Evolutionary conservation across 30 jellyfish, hydroid and myxozoan genomes (phyloP).

Genomic region (Aurelia sp.): DNA sequence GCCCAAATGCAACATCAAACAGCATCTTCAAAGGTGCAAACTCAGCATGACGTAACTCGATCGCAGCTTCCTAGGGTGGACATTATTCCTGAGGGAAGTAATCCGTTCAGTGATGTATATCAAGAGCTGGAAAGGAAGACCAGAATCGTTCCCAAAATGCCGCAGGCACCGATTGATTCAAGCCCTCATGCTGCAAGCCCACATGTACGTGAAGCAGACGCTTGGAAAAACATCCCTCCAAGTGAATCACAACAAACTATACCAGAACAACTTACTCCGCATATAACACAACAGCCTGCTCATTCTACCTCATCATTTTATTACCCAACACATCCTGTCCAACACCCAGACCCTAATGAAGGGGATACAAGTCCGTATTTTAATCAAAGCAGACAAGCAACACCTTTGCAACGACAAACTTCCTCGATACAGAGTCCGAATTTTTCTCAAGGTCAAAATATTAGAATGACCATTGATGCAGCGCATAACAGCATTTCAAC

Average conservation of each 20-base stretch:
- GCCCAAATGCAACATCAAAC: conserved; percentile 26
- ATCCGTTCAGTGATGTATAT: conserved; percentile 66
- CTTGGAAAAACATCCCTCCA: conserved; percentile 40
- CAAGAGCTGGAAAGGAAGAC: conserved; percentile 67
- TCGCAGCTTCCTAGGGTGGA: conserved; percentile 41
- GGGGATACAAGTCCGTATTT: conserved; percentile 1
- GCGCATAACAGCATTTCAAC: conserved; percentile 18
- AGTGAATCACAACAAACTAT: conserved; percentile 5
- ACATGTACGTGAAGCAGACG: conserved; percentile 10
- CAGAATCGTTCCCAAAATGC: conserved; percentile 6
- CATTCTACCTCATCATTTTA: conserved; percentile 44
- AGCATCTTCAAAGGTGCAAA: not conserved
- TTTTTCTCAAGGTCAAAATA: conserved; percentile 12
- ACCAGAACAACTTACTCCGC: conserved; percentile 47
- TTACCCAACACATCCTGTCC: conserved; percentile 40
- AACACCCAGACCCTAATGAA: conserved; percentile 5
- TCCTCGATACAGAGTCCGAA: conserved; percentile 35
- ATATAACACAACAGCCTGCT: conserved; percentile 26
- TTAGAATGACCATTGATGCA: not conserved
- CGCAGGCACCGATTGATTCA: conserved; percentile 37
- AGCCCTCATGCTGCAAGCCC: conserved; percentile 11
- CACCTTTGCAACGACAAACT: conserved; percentile 9
- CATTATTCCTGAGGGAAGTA: conserved; percentile 65
- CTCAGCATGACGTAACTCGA: conserved; percentile 14
- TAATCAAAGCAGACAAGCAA: conserved; percentile 4